Evolutionary conservation across 2,113 vertebrate genomes (phyloP), one percentile per base, ranked within the genome.

Genomic region (Piaya cayana): DNA sequence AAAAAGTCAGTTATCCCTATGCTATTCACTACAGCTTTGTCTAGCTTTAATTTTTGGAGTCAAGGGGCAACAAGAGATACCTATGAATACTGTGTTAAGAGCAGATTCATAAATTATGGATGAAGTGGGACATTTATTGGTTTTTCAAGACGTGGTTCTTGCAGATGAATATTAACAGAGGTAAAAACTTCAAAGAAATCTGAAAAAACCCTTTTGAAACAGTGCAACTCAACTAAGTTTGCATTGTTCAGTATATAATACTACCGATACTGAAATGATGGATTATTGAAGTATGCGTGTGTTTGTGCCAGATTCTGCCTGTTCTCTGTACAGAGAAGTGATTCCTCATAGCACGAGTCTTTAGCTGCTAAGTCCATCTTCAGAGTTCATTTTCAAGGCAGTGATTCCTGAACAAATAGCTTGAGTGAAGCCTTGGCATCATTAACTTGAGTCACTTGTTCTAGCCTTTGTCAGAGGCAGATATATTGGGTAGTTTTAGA

Each of bases 91-190:
- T 88, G 55, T 84, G 75, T 96, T 97, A 88, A 93, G 94, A 96
- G 29, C 27, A 22, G 19, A 15, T 68, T 95, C 78, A 98, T 98
- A 92, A 97, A 98, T 98, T 97, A 97, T 97, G 83, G 82, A 97
- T 92, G 88, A 93, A 78, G 36, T 68, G 56, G 63, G 95, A 89
- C 64, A 86, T 69, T 84, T 92, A 95, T 45, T 97, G 88, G 87
- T 94, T 95, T 96, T 97, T 97, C 96, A 96, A 97, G 80, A 26
- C 25, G 86, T 96, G 26, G 50, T 90, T 94, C 83, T 88, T 95
- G 60, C 59, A 82, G 85, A 47, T 82, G 42, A 97, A 96, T 97
- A 96, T 96, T 96, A 97, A 96, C 83, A 87, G 23, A 11, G 26
- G 65, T 72, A 86, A 96, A 95, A 96, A 39, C 42, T 67, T 71